Percentiles rank a stretch among this genome's conserved stretches.
Evolutionary conservation across 2,113 vertebrate species (phyloP).

Genomic region (Theristicus caerulescens): DNA sequence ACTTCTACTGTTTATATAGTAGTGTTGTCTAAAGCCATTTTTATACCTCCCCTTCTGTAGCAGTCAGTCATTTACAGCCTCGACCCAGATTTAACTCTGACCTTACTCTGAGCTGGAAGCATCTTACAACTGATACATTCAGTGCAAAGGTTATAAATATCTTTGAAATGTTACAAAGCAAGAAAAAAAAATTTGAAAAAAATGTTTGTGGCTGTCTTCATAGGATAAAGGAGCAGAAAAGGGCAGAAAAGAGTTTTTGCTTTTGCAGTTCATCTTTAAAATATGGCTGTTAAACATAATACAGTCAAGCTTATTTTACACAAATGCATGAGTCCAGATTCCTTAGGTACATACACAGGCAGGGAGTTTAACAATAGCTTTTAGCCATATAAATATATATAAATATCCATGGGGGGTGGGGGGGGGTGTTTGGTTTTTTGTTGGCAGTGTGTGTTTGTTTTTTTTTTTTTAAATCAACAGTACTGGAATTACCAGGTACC

Average conservation of each 20-base stretch:
- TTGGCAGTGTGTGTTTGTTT: neutral
- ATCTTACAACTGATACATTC: slow-evolving; percentile 15
- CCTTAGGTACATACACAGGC: neutral
- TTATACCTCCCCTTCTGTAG: neutral
- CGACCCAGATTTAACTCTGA: neutral
- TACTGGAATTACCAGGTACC: neutral
- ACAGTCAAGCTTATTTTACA: neutral
- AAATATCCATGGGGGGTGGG: fast-evolving
- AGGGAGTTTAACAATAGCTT: neutral
- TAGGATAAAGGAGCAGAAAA: slow-evolving; percentile 13
- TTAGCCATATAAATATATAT: neutral
- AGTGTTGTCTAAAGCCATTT: slow-evolving; percentile 5
- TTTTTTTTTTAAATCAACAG: neutral
- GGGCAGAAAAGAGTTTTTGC: neutral
- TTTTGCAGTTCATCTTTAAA: slow-evolving; percentile 25
- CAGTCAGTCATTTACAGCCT: slow-evolving; percentile 33
- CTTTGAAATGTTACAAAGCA: slow-evolving; percentile 41
- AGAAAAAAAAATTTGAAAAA: neutral
- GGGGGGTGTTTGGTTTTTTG: neutral
- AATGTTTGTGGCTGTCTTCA: neutral
- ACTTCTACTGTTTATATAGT: neutral
- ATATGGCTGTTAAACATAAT: neutral
- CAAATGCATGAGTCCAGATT: neutral
- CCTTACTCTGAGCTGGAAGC: slow-evolving; percentile 34
- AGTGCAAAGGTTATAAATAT: slow-evolving; percentile 48